These are phyloP conservation scores for Scytalopus superciliaris DNA, from an alignment of 2,113 vertebrate genomes.

Conservation along the genomic window DNA sequence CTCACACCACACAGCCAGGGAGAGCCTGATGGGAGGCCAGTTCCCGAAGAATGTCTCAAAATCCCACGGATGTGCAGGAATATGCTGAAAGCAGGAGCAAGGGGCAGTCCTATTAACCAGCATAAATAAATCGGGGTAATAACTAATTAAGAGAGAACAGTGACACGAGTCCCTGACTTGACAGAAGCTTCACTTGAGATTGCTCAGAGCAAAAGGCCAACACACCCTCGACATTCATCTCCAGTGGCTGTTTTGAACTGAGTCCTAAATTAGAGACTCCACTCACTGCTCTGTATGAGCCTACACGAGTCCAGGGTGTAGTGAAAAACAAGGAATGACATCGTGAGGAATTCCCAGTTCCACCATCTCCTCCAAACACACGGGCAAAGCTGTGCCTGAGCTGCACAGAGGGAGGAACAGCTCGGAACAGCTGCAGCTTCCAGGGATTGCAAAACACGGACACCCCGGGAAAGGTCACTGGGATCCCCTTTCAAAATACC, in stretches of 20 bases:
- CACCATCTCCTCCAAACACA: background rate
- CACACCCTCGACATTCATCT: accelerated
- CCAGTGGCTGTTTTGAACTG: background rate
- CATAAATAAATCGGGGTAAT: background rate
- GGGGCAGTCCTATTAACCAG: background rate
- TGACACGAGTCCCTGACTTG: background rate
- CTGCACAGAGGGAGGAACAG: background rate
- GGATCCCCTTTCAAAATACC: slow-evolving; percentile 72
- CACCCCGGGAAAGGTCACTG: slow-evolving; percentile 69
- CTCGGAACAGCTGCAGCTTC: slow-evolving; percentile 70
- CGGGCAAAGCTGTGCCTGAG: slow-evolving; percentile 7
- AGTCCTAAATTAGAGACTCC: background rate
- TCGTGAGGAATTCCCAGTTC: background rate
- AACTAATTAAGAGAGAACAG: background rate
- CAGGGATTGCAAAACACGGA: slow-evolving; percentile 48
- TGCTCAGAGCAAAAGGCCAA: background rate
- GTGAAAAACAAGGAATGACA: background rate
- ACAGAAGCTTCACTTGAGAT: background rate
- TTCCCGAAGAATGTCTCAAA: background rate
- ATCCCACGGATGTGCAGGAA: accelerated
- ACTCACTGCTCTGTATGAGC: background rate
- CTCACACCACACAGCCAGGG: background rate
- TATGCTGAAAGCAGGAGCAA: background rate
- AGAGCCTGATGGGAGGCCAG: background rate
- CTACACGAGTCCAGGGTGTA: background rate